Percentiles rank a stretch among this genome's conserved stretches.
Evolutionary conservation across 2,888 invertebrate genomes (phyloP).

Genomic region (Plagiodera versicolora): DNA sequence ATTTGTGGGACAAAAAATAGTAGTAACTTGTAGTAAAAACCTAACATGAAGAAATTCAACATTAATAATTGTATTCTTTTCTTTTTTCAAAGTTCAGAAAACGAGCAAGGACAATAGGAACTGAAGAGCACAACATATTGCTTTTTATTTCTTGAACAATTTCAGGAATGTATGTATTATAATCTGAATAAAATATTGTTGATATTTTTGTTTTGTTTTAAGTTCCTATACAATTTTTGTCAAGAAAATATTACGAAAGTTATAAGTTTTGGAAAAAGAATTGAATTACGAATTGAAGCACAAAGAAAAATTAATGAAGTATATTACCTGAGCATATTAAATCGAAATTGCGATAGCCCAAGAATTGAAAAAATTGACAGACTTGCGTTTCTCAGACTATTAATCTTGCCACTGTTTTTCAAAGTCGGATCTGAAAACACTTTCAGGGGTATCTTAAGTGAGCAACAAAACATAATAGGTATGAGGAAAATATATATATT

Average conservation of each 20-base stretch:
- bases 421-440: too few species aligned
- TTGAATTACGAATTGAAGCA: neutral
- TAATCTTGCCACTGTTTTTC: too few species aligned
- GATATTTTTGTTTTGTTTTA: slow-evolving; percentile 14
- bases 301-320: too few species aligned
- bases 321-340: too few species aligned
- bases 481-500: too few species aligned
- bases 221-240: slow-evolving; percentile 6
- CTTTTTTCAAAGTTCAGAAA: slow-evolving; percentile 17
- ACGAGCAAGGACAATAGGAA: slow-evolving; percentile 12
- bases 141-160: neutral
- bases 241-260: neutral
- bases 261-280: neutral
- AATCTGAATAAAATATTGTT: slow-evolving; percentile 13
- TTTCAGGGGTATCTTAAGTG: too few species aligned
- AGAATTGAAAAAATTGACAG: too few species aligned
- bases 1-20: too few species aligned
- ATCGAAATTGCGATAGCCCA: too few species aligned
- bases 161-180: slow-evolving; percentile 8
- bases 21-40: too few species aligned
- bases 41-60: neutral
- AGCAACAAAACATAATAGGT: too few species aligned
- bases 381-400: too few species aligned
- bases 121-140: slow-evolving; percentile 1
- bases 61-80: slow-evolving; percentile 10